Conservation (phyloP, 2,113 vertebrate genomes). For the Sterna hirundo region DNA sequence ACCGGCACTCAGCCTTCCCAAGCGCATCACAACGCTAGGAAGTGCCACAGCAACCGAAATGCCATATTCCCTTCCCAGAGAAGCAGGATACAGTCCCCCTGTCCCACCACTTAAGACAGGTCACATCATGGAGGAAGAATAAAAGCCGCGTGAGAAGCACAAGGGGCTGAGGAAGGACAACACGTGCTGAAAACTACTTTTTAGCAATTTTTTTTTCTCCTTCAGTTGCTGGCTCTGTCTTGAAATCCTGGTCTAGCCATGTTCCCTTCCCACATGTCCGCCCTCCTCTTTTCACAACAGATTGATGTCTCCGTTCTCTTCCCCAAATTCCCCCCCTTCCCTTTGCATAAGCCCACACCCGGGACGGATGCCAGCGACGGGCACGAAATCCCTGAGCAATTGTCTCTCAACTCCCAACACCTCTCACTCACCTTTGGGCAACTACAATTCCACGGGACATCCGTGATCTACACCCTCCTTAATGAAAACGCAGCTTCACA, state of each 20-base stretch:
- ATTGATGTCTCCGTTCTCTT: not conserved
- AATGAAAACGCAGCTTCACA: not conserved
- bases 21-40: not conserved
- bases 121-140: not conserved
- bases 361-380: not conserved
- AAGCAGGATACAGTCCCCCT: accelerated
- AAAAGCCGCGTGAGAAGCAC: accelerated
- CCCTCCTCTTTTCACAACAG: not conserved
- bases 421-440: not conserved
- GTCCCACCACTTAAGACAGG: not conserved
- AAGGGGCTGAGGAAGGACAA: not conserved
- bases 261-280: not conserved
- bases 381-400: not conserved
- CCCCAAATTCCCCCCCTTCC: not conserved
- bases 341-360: not conserved
- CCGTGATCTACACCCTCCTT: not conserved
- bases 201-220: not conserved
- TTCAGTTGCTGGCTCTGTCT: not conserved
- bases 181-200: not conserved
- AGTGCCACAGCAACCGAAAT: not conserved
- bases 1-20: not conserved
- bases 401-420: not conserved
- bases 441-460: not conserved
- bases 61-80: not conserved
- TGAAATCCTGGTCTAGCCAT: not conserved